Percentiles rank a stretch among this genome's conserved stretches.
These are phyloP conservation scores for Thecophora atra DNA, from an alignment of 2,888 invertebrate species.

Conservation along the genomic window DNA sequence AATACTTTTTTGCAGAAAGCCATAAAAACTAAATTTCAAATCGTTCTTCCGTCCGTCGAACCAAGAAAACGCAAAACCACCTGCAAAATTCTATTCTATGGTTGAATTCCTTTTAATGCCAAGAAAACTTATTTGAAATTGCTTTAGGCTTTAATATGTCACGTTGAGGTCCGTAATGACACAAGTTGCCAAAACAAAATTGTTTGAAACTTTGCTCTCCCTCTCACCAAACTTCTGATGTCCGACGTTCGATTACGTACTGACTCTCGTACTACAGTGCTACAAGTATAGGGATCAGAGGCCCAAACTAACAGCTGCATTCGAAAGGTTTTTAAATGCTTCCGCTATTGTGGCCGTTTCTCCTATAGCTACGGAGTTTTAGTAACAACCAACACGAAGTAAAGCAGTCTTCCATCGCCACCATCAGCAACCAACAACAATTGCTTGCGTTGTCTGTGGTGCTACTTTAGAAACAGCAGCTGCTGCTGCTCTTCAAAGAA, in stretches of 20 bases:
- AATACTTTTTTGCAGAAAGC: no score
- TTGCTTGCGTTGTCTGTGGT: background rate
- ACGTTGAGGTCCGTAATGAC: background rate
- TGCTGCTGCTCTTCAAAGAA: background rate
- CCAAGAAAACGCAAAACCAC: background rate
- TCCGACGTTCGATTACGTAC: background rate
- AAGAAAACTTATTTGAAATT: slow-evolving; percentile 6
- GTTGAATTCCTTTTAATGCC: background rate
- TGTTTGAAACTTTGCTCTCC: background rate
- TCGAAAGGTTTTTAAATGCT: slow-evolving; percentile 13
- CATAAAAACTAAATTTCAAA: no score
- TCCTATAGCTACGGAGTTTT: background rate
- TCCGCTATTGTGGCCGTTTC: background rate
- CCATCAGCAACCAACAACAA: no score
- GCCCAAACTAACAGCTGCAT: slow-evolving; percentile 3
- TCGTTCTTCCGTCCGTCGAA: background rate
- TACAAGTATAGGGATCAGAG: background rate
- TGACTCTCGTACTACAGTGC: background rate
- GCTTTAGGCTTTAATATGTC: background rate
- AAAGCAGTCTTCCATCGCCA: background rate
- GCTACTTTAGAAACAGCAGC: background rate
- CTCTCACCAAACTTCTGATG: background rate
- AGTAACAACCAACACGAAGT: slow-evolving; percentile 1
- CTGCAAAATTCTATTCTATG: background rate
- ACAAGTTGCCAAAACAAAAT: background rate